These are phyloP conservation scores for Labeo catla DNA, from an alignment of 2,113 vertebrate genomes.

Conservation along the genomic window DNA sequence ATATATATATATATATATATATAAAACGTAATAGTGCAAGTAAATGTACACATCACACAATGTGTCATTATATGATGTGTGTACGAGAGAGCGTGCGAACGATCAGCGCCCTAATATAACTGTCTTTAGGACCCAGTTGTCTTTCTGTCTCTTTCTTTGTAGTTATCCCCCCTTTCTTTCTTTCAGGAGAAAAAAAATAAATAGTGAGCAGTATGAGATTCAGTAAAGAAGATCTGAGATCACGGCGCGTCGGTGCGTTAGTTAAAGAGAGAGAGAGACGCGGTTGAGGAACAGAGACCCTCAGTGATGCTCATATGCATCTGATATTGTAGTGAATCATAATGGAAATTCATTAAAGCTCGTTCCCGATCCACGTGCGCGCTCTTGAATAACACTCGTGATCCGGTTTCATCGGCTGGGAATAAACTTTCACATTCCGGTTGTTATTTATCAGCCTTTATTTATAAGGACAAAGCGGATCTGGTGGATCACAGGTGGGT, in stretches of 20 bases:
- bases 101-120: slow-evolving; percentile 20
- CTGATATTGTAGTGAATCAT: neutral
- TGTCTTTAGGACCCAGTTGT: slow-evolving; percentile 76
- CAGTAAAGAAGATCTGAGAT: slow-evolving; percentile 1
- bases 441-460: slow-evolving; percentile 57
- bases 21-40: neutral
- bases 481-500: slow-evolving; percentile 71
- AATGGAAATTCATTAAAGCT: slow-evolving; percentile 52
- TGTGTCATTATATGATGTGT: neutral
- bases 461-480: slow-evolving; percentile 47
- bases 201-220: slow-evolving; percentile 40
- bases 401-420: slow-evolving; percentile 43
- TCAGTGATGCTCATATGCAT: neutral
- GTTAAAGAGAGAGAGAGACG: slow-evolving; percentile 5
- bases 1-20: too few species aligned
- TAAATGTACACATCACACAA: neutral
- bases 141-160: slow-evolving; percentile 66
- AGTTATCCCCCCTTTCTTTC: slow-evolving; percentile 63
- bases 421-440: slow-evolving; percentile 72
- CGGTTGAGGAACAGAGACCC: slow-evolving; percentile 9
- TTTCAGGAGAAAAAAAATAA: slow-evolving; percentile 33
- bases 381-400: slow-evolving; percentile 21
- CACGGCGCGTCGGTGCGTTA: slow-evolving; percentile 26
- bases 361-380: slow-evolving; percentile 51
- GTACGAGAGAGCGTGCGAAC: neutral